These are phyloP conservation scores for Sebastes ruberrimus DNA, from an alignment of 2,797 vertebrate genomes.

Conservation along the genomic window DNA sequence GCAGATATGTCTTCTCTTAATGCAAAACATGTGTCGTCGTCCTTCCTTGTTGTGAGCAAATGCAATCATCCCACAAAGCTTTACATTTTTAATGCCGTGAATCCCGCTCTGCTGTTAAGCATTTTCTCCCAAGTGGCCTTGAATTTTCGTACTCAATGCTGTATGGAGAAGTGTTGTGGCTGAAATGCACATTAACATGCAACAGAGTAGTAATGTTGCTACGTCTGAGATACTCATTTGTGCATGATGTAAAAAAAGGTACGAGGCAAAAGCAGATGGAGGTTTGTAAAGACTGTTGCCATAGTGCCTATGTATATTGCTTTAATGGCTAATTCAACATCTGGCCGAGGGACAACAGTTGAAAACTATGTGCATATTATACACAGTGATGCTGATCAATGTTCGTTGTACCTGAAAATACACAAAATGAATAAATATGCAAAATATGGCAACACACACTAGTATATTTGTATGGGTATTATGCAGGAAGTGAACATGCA, in stretches of 20 bases:
- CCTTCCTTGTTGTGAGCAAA: slow-evolving; percentile 31
- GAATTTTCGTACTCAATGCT: background rate
- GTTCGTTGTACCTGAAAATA: background rate
- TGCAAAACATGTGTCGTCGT: slow-evolving; percentile 44
- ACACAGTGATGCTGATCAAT: background rate
- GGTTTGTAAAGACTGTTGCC: background rate
- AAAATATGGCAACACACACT: background rate
- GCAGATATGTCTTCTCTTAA: slow-evolving; percentile 8
- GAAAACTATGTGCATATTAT: background rate
- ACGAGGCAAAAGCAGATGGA: background rate
- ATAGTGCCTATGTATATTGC: background rate
- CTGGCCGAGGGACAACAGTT: background rate
- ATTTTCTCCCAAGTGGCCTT: background rate
- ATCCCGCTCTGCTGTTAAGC: slow-evolving; percentile 27
- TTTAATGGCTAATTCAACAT: slow-evolving; percentile 11
- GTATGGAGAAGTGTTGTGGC: background rate
- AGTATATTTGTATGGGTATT: background rate
- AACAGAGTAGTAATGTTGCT: background rate
- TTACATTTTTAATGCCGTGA: slow-evolving; percentile 66
- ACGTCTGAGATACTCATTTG: background rate
- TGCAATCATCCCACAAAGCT: slow-evolving; percentile 40
- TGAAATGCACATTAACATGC: background rate
- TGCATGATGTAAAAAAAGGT: background rate
- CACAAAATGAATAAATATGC: background rate
- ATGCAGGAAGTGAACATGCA: background rate